Evolutionary conservation across 2,797 vertebrate genomes (phyloP).

Genomic region (Neosilurus mollespiculum): DNA sequence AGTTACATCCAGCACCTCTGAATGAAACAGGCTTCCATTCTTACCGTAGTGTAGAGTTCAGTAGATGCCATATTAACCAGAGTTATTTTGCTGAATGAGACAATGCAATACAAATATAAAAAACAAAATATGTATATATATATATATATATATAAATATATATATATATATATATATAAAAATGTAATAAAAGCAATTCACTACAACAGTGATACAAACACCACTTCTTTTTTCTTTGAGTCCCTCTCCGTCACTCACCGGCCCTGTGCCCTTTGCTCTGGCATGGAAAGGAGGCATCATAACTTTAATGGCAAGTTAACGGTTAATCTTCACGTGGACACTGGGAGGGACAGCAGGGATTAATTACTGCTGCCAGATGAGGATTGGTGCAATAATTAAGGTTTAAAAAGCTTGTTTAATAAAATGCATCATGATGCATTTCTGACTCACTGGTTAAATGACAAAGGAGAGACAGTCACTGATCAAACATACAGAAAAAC

Average conservation of each 20-base stretch:
- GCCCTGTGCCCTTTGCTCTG: slow-evolving; percentile 75
- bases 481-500: slow-evolving; percentile 62
- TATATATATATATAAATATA: no score
- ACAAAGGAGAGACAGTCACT: slow-evolving; percentile 3
- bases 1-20: not conserved
- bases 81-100: slow-evolving; percentile 26
- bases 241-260: slow-evolving; percentile 30
- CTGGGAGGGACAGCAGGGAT: slow-evolving; percentile 34
- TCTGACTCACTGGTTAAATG: not conserved
- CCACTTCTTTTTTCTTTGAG: not conserved
- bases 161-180: no score
- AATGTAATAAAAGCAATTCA: not conserved
- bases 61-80: slow-evolving; percentile 67
- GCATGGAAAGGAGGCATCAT: slow-evolving; percentile 46
- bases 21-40: not conserved
- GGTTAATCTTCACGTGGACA: slow-evolving; percentile 69
- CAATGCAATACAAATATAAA: not conserved
- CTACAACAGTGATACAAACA: slow-evolving; percentile 9
- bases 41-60: slow-evolving; percentile 77
- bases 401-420: not conserved
- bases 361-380: not conserved
- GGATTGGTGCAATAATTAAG: not conserved
- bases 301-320: slow-evolving; percentile 68
- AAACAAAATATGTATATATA: not conserved
- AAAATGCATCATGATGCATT: not conserved